Evolutionary conservation across 2,888 invertebrate species (phyloP), one percentile per base, ranked within the genome.

Genomic region (Leucozona laternaria): DNA sequence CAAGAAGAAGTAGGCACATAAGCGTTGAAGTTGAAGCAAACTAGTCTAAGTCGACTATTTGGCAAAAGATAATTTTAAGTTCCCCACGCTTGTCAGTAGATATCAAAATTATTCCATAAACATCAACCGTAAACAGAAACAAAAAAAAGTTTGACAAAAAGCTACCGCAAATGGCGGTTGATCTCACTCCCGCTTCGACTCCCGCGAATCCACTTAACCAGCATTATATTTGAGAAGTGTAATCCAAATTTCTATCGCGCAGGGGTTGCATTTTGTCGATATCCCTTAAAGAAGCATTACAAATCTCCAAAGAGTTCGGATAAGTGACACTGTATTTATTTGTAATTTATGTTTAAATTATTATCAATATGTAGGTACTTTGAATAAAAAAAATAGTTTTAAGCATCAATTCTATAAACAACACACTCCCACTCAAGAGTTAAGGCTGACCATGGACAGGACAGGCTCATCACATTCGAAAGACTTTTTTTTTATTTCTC

Each of bases 201-300:
- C 34, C 64, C 64, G 17, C 50, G 22, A 66, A 34, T 22, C 50
- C 50, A 50, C 48, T 48, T 66, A 34, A 28, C 31, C 34, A 66
- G 15, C 68, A 68, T 50, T 37, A 37, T 40, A 37, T 13, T 48
- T 48, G 48, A 68, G 37, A 37, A 34, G 37, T 22, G 37, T 68
- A 53, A 53, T 68, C 53, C n/a, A 53, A 68, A 25, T 25, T 48
- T 37, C 68, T 68, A 68, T 53, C 68, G 68, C 68, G 68, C 68
- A 68, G 68, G 68, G 68, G 68, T 68, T 68, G 68, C 68, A 68
- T 68, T 68, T 68, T 68, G 68, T 68, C 68, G 50, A 68, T 68
- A 68, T 68, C 53, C 53, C 25, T 20, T 68, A 68, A 43, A 53
- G 66, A 68, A 68, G 53, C 53, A 40, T 53, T 68, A 37, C 50